These are phyloP conservation scores for Papilio protenor DNA, from an alignment of 2,888 invertebrate genomes.

Conservation along the genomic window DNA sequence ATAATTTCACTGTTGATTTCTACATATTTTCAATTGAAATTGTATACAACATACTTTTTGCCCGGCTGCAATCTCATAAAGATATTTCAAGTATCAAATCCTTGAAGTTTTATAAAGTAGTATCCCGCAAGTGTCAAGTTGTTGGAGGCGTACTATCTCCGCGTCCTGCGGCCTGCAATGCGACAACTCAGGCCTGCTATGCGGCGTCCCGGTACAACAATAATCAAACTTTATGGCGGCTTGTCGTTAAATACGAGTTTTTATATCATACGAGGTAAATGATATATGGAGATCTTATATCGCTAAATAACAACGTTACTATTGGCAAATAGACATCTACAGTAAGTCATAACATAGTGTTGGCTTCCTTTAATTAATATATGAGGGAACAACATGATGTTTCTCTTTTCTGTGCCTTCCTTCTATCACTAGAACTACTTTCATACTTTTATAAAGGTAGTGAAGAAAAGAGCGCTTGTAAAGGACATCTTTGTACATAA, in stretches of 20 bases:
- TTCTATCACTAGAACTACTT: background rate
- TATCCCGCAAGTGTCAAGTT: slow-evolving; percentile 22
- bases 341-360: background rate
- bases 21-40: background rate
- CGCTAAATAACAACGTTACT: no score
- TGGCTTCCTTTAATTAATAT: background rate
- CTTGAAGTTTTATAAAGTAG: slow-evolving; percentile 15
- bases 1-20: no score
- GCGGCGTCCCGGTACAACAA: slow-evolving; percentile 19
- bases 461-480: background rate
- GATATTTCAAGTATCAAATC: slow-evolving; percentile 14
- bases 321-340: no score
- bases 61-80: background rate
- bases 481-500: background rate
- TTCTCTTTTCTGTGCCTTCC: no score
- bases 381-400: no score
- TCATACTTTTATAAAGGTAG: background rate
- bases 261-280: background rate
- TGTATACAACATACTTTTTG: background rate
- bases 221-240: background rate
- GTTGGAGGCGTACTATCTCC: slow-evolving; percentile 8
- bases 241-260: background rate
- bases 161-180: slow-evolving; percentile 34
- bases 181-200: slow-evolving; percentile 31
- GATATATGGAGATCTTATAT: background rate